Evolutionary conservation across 2,888 invertebrate species (phyloP).

Genomic region (Ischnus inquisitorius): DNA sequence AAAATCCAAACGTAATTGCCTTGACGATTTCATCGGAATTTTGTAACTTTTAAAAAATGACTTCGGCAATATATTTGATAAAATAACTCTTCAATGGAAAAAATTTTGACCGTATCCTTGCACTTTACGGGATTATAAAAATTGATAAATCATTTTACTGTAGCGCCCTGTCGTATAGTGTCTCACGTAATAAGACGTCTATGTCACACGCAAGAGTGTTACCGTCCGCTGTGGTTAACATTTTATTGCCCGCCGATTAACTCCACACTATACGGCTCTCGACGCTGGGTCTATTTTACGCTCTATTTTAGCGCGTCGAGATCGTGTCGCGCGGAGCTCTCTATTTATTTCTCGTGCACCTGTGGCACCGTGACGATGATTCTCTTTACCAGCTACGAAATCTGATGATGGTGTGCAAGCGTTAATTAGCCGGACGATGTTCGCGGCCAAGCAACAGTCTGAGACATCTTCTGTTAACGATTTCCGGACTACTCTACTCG

Average conservation of each 20-base stretch:
- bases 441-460: slow-evolving; percentile 16
- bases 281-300: slow-evolving; percentile 66
- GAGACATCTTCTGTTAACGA: slow-evolving; percentile 49
- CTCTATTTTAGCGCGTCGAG: slow-evolving; percentile 59
- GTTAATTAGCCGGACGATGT: slow-evolving; percentile 61
- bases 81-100: too few species aligned
- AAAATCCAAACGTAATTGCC: too few species aligned
- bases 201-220: slow-evolving; percentile 19
- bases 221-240: slow-evolving; percentile 46
- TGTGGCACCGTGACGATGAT: slow-evolving; percentile 51
- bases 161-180: not conserved
- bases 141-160: not conserved
- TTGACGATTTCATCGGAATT: too few species aligned
- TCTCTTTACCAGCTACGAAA: slow-evolving; percentile 49
- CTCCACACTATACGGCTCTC: slow-evolving; percentile 53
- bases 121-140: too few species aligned
- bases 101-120: not conserved
- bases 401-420: slow-evolving; percentile 50
- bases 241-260: slow-evolving; percentile 65
- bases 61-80: too few species aligned
- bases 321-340: slow-evolving; percentile 18
- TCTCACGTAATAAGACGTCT: slow-evolving; percentile 15
- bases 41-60: too few species aligned
- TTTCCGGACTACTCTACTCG: slow-evolving; percentile 57
- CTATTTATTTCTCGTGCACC: slow-evolving; percentile 63